Conservation (phyloP, 2,888 invertebrate genomes). For the Hypomecis atomaria region DNA sequence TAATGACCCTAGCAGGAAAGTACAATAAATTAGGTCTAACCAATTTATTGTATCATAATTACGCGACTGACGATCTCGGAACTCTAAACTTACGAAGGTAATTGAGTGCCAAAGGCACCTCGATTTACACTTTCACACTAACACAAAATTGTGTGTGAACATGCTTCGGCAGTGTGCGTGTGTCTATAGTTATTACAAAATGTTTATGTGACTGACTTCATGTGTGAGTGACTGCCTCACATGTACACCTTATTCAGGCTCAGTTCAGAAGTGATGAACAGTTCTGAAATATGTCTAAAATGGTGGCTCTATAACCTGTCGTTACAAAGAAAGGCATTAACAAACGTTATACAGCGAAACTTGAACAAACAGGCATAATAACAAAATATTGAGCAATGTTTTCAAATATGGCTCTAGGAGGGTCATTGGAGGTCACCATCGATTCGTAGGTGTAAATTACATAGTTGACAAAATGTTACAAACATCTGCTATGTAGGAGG, state of each 20-base stretch:
- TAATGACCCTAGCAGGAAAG: no score
- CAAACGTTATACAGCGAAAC: neutral
- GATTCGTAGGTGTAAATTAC: conserved; percentile 3
- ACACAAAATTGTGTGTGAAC: conserved; percentile 42
- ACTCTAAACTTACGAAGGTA: conserved; percentile 26
- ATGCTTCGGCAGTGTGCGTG: conserved; percentile 45
- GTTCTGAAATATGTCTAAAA: conserved; percentile 13
- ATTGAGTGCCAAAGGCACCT: conserved; percentile 55
- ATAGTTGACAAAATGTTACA: conserved; percentile 56
- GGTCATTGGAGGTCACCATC: conserved; percentile 6
- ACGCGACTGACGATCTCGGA: conserved; percentile 39
- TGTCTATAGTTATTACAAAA: conserved; percentile 56
- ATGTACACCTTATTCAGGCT: conserved; percentile 33
- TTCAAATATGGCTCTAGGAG: neutral
- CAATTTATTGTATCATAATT: conserved; percentile 2
- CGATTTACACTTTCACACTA: conserved; percentile 63
- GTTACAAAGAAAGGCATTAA: neutral
- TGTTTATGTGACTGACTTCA: conserved; percentile 57
- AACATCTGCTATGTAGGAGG: conserved; percentile 47
- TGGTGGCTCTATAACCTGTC: neutral
- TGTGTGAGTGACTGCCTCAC: conserved; percentile 38
- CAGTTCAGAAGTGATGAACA: conserved; percentile 15
- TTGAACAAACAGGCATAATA: neutral
- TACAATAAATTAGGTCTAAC: conserved; percentile 1
- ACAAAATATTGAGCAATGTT: neutral